Evolutionary conservation across 2,888 invertebrate species (phyloP).

Genomic region (Sarcophaga subvicina): DNA sequence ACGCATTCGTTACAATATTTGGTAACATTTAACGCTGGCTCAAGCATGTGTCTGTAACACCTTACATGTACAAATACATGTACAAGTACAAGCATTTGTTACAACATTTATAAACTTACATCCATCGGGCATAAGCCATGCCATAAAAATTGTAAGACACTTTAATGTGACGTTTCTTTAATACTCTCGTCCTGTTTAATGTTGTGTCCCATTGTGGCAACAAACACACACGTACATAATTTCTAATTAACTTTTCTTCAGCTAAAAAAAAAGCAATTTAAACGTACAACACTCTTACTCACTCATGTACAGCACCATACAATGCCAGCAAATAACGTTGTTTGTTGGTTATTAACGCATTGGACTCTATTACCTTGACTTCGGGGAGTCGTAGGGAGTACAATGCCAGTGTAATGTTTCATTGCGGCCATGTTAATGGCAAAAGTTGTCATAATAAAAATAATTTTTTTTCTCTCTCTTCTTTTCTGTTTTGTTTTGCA

Average conservation of each 20-base stretch:
- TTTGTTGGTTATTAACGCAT: constrained; percentile 26
- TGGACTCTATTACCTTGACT: constrained; percentile 19
- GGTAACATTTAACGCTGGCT: too few species aligned
- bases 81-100: not conserved
- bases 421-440: constrained; percentile 36
- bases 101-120: not conserved
- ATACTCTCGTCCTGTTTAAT: not conserved
- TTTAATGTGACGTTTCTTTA: not conserved
- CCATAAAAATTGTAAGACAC: too few species aligned
- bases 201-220: constrained; percentile 49
- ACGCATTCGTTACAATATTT: not conserved
- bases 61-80: too few species aligned
- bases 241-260: constrained; percentile 70
- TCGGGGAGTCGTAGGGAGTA: not conserved
- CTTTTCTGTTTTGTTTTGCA: not conserved
- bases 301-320: constrained; percentile 24
- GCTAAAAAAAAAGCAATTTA: constrained; percentile 63
- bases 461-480: not conserved
- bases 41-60: too few species aligned
- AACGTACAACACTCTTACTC: constrained; percentile 29
- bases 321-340: not conserved
- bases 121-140: too few species aligned
- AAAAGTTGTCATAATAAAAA: constrained; percentile 62
- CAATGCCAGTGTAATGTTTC: constrained; percentile 17
- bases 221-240: constrained; percentile 58